Evolutionary conservation across 2,113 vertebrate genomes (phyloP).

Genomic region (Perca fluviatilis): DNA sequence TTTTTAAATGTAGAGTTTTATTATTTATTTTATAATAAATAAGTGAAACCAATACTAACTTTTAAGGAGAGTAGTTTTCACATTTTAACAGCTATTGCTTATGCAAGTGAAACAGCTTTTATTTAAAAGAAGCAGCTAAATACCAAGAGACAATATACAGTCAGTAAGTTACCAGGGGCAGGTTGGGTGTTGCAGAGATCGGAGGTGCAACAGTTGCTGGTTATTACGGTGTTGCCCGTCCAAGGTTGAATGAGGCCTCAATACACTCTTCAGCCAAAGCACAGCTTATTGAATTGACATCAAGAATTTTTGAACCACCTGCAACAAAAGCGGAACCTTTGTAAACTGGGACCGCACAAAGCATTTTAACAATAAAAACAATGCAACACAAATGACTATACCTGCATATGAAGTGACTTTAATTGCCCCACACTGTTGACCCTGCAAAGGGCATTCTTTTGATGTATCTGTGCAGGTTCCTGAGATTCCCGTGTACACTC

Average conservation of each 20-base stretch:
- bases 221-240: neutral
- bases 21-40: neutral
- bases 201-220: constrained; percentile 49
- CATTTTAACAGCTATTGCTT: neutral
- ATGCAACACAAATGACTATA: neutral
- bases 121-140: neutral
- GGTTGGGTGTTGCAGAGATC: constrained; percentile 45
- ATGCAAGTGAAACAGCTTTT: neutral
- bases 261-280: constrained; percentile 7
- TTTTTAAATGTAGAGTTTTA: too few species aligned
- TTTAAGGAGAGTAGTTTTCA: neutral
- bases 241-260: constrained; percentile 35
- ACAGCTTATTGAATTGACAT: constrained; percentile 16
- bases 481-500: fast-evolving
- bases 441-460: constrained; percentile 12
- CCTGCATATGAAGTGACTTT: neutral
- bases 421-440: neutral
- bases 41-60: neutral
- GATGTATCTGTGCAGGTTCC: neutral
- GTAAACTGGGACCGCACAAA: neutral
- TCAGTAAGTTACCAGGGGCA: constrained; percentile 33
- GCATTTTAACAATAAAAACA: neutral
- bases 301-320: neutral
- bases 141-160: neutral
- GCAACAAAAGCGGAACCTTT: neutral